These are phyloP conservation scores for Portunus trituberculatus DNA, from an alignment of 1,140 invertebrate genomes.

Conservation along the genomic window DNA sequence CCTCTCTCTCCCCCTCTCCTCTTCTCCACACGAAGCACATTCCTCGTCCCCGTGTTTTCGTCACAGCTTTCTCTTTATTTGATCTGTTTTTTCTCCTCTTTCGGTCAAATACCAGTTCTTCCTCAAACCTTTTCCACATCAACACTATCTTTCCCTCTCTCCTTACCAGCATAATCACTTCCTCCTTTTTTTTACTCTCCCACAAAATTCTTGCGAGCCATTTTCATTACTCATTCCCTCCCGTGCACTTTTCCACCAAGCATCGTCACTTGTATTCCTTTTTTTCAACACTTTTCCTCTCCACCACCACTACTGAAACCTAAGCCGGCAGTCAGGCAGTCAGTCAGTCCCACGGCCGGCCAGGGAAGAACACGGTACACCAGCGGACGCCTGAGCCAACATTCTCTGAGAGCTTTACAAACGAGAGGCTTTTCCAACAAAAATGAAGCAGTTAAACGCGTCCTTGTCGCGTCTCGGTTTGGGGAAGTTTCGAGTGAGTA, in stretches of 20 bases:
- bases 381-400: slow-evolving; percentile 27
- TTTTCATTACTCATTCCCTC: too few species aligned
- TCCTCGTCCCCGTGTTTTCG: background rate
- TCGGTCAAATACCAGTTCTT: too few species aligned
- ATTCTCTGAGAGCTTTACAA: slow-evolving; percentile 39
- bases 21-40: background rate
- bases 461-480: slow-evolving; percentile 30
- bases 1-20: slow-evolving; percentile 42
- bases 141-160: background rate
- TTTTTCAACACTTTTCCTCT: too few species aligned
- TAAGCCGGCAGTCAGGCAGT: too few species aligned
- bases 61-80: background rate
- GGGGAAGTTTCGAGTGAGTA: slow-evolving; percentile 25
- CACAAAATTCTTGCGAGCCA: too few species aligned
- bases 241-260: too few species aligned
- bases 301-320: too few species aligned
- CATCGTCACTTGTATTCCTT: too few species aligned
- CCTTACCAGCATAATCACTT: background rate
- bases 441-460: slow-evolving; percentile 29
- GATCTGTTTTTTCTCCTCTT: background rate
- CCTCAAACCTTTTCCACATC: too few species aligned
- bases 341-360: background rate
- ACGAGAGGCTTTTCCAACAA: slow-evolving; percentile 28
- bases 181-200: too few species aligned
- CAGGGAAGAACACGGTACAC: background rate